A percentile compares a stretch with the other conserved stretches of the same genome.
Evolutionary conservation across 2,113 vertebrate species (phyloP).

Genomic region (Lampris megalopsis): DNA sequence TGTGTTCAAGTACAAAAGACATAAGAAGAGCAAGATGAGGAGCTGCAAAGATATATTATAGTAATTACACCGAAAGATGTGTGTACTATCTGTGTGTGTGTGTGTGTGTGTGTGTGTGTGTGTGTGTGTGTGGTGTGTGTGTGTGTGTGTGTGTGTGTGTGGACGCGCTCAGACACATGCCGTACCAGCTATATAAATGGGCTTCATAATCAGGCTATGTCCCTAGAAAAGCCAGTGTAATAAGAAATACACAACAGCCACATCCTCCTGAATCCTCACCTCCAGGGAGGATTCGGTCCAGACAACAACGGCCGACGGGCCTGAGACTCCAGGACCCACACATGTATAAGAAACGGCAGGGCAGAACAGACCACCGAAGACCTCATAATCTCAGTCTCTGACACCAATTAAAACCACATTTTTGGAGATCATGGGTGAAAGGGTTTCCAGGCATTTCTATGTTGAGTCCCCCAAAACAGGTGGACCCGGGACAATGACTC

Average conservation of each 20-base stretch:
- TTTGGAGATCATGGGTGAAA: too few species aligned
- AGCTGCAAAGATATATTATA: conserved; percentile 55
- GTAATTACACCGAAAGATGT: conserved; percentile 27
- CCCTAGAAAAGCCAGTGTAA: conserved; percentile 21
- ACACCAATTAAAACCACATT: too few species aligned
- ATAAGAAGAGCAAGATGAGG: conserved; percentile 17
- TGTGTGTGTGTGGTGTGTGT: neutral
- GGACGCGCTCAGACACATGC: conserved; percentile 35
- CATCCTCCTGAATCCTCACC: neutral
- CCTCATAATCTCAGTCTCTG: too few species aligned
- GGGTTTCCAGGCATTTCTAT: too few species aligned
- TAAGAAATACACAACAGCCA: conserved; percentile 8
- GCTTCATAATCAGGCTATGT: conserved; percentile 56
- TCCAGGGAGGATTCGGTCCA: neutral
- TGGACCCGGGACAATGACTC: too few species aligned
- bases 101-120: neutral
- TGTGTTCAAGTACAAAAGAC: conserved; percentile 50
- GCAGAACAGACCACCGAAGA: too few species aligned
- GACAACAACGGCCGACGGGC: conserved; percentile 12
- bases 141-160: conserved; percentile 33
- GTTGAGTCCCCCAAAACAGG: too few species aligned
- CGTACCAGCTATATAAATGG: conserved; percentile 52
- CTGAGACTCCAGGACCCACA: neutral
- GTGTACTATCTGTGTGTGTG: neutral
- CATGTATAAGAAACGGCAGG: neutral